phyloP scores from a whole-genome alignment of 92 coral and sea anemone genomes.

The Epizoanthus ramosus region DNA sequence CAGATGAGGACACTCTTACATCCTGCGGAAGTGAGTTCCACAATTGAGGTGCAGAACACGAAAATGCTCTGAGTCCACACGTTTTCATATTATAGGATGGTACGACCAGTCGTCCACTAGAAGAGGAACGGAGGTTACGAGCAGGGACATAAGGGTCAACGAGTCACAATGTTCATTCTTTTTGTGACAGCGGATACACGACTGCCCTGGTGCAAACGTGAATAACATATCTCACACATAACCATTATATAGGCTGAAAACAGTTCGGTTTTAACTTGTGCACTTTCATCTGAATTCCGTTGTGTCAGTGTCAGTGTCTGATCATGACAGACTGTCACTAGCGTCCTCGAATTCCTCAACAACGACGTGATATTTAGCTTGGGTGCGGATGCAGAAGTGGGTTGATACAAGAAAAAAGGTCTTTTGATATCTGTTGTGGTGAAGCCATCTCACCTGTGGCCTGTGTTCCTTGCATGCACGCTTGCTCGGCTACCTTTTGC shows the following conservation, averaged over 20 bases:
- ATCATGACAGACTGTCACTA: conserved; percentile 21
- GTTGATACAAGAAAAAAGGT: conserved; percentile 30
- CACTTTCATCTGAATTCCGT: neutral
- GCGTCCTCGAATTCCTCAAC: conserved; percentile 45
- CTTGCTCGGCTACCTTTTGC: conserved; percentile 1
- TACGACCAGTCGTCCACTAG: no score
- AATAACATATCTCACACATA: conserved; percentile 36
- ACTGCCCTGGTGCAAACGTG: conserved; percentile 36
- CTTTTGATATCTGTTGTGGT: conserved; percentile 17
- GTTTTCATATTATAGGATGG: no score
- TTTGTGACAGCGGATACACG: conserved; percentile 47
- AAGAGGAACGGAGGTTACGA: no score
- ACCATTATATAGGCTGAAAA: neutral
- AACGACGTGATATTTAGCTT: conserved; percentile 19
- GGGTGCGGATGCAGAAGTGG: conserved; percentile 37
- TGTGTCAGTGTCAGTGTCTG: no score
- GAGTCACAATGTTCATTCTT: conserved; percentile 30
- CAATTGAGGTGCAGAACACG: no score
- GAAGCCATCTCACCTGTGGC: conserved; percentile 17
- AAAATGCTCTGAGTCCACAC: no score
- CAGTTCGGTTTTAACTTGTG: neutral
- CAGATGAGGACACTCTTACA: no score
- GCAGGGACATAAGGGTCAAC: no score
- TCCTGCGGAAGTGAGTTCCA: no score
- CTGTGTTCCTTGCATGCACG: conserved; percentile 17